Evolutionary conservation across 1,140 invertebrate species (phyloP).

Genomic region (Antheraea mylitta): DNA sequence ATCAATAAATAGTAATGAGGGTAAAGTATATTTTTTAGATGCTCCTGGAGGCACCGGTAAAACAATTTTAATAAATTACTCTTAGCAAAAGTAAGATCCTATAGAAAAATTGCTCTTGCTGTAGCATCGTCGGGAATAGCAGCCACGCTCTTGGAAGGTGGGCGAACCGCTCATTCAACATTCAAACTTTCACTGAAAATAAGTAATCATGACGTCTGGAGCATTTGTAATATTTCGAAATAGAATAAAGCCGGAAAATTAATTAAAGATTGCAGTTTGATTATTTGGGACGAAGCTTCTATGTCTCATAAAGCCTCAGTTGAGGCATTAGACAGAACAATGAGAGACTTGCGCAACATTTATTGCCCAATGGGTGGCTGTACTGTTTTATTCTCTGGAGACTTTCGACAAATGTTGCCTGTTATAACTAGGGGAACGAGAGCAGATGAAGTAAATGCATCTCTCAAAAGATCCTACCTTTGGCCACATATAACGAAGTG

Average conservation of each 20-base stretch:
- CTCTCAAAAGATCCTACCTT: constrained; percentile 39
- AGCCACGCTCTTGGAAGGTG: not conserved
- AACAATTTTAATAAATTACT: no score
- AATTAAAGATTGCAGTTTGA: constrained; percentile 43
- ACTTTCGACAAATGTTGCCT: constrained; percentile 75
- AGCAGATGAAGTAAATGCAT: constrained; percentile 45
- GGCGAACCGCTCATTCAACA: not conserved
- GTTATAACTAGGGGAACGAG: constrained; percentile 56
- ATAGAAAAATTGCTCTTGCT: no score
- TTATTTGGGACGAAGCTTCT: constrained; percentile 44
- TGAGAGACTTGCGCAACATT: constrained; percentile 39
- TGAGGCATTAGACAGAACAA: constrained; percentile 43
- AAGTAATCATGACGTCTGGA: not conserved
- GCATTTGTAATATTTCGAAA: constrained; percentile 43
- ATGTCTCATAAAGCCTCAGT: constrained; percentile 38
- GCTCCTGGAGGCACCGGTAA: no score
- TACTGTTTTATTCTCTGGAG: constrained; percentile 48
- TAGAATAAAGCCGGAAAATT: constrained; percentile 37
- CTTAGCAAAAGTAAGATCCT: no score
- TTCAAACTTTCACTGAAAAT: not conserved
- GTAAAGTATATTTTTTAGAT: no score
- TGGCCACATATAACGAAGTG: constrained; percentile 42
- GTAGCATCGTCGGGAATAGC: no score
- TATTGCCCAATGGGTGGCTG: constrained; percentile 32
- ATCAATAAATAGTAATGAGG: no score